Percentiles rank a stretch among this genome's conserved stretches.
These are phyloP conservation scores for Lissocephala sabroskyi DNA, from an alignment of 2,888 invertebrate genomes.

Conservation along the genomic window DNA sequence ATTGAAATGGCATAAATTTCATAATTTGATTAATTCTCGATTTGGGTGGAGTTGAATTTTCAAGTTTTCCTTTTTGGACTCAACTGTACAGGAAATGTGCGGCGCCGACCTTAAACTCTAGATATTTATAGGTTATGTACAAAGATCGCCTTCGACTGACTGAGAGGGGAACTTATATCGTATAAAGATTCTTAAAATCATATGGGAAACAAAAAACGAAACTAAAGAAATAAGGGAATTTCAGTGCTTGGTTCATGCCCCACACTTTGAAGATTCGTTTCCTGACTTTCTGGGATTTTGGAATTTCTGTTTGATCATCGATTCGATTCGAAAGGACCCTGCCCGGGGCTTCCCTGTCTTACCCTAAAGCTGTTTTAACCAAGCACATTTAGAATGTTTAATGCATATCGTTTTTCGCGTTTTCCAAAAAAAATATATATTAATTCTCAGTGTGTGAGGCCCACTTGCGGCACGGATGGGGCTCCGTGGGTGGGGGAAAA, in stretches of 20 bases:
- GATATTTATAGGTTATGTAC: conserved; percentile 41
- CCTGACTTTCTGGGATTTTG: conserved; percentile 25
- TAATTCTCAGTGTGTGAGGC: too few relatives aligned
- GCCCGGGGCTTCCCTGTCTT: too few relatives aligned
- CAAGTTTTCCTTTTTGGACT: background rate
- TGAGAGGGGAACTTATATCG: too few relatives aligned
- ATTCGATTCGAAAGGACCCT: conserved; percentile 62
- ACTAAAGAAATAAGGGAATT: too few relatives aligned
- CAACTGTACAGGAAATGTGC: background rate
- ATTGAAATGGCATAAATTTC: conserved; percentile 39
- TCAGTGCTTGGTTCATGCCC: conserved; percentile 53
- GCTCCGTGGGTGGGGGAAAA: too few relatives aligned
- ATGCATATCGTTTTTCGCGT: conserved; percentile 2
- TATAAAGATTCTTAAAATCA: too few relatives aligned
- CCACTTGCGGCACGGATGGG: too few relatives aligned
- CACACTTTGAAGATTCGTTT: conserved; percentile 54
- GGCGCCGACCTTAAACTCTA: background rate
- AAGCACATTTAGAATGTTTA: conserved; percentile 49
- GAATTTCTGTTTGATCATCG: conserved; percentile 49
- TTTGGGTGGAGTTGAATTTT: conserved; percentile 31
- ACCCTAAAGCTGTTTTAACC: background rate
- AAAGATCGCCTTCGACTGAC: too few relatives aligned
- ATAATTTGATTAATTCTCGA: conserved; percentile 63
- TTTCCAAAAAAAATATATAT: background rate
- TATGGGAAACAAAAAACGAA: too few relatives aligned